A percentile compares a stretch with the other conserved stretches of the same genome.
Conservation (phyloP, 2,113 vertebrate genomes). For the Probosciger aterrimus region DNA sequence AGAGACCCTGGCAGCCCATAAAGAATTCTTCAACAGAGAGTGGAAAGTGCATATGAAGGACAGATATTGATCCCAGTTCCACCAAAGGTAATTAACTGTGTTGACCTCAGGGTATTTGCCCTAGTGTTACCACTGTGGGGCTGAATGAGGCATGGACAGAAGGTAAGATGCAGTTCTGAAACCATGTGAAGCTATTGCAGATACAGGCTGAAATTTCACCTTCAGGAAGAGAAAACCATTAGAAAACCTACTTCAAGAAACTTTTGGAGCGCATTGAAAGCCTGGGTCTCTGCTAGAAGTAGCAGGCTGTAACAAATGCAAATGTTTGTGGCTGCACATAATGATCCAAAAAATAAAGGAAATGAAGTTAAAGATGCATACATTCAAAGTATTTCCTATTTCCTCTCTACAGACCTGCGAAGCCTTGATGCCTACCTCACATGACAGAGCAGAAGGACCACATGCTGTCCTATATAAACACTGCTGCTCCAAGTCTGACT, state of each 20-base stretch:
- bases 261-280: neutral
- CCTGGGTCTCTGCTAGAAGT: neutral
- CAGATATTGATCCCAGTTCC: neutral
- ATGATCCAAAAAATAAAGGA: neutral
- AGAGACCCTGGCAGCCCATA: slow-evolving; percentile 24
- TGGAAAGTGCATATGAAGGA: neutral
- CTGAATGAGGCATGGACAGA: neutral
- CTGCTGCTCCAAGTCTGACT: neutral
- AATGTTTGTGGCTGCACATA: neutral
- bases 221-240: neutral
- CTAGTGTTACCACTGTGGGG: neutral
- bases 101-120: neutral
- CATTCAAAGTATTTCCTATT: slow-evolving; percentile 20
- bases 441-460: slow-evolving; percentile 12
- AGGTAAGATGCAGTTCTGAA: neutral
- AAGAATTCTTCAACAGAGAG: slow-evolving; percentile 4
- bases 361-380: slow-evolving; percentile 8
- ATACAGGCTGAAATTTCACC: neutral
- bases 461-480: slow-evolving; percentile 8
- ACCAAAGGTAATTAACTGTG: neutral
- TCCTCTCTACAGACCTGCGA: neutral
- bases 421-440: slow-evolving; percentile 5
- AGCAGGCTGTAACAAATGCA: neutral
- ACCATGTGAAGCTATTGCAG: neutral
- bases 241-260: neutral